A percentile compares a stretch with the other conserved stretches of the same genome.
phyloP scores from a whole-genome alignment of 2,797 vertebrate genomes.

The Phalloptychus januarius region DNA sequence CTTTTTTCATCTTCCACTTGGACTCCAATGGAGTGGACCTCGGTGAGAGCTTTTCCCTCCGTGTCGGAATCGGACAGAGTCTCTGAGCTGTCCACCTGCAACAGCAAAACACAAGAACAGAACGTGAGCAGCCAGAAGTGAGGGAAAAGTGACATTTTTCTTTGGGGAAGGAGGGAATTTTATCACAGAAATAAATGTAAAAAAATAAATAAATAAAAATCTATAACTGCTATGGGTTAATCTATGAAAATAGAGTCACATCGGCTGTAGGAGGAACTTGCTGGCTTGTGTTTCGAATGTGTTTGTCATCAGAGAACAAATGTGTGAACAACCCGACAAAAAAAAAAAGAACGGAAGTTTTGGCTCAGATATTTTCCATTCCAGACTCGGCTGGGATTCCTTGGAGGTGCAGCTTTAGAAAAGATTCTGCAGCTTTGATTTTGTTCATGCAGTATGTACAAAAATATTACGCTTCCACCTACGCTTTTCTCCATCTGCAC shows the following conservation, averaged over 20 bases:
- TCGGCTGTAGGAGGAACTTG: neutral
- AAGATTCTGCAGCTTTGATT: too few relatives aligned
- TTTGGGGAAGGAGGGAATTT: neutral
- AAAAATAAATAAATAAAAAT: neutral
- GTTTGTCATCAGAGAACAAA: neutral
- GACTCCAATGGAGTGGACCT: conserved; percentile 97
- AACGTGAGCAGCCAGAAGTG: neutral
- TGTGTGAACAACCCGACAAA: neutral
- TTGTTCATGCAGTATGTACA: too few relatives aligned
- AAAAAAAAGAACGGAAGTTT: neutral
- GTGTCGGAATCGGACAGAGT: conserved; percentile 95
- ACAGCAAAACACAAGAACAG: conserved; percentile 2
- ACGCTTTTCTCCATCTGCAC: too few relatives aligned
- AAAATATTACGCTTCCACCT: too few relatives aligned
- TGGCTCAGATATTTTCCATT: neutral
- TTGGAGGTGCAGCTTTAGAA: too few relatives aligned
- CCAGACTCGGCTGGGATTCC: too few relatives aligned
- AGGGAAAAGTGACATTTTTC: neutral
- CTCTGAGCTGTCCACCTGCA: conserved; percentile 88
- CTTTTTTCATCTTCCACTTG: conserved; percentile 99
- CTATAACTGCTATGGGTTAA: too few relatives aligned
- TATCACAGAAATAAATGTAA: neutral
- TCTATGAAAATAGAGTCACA: neutral
- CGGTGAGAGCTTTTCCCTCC: conserved; percentile 90
- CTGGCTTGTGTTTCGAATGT: neutral